A percentile compares a stretch with the other conserved stretches of the same genome.
Conservation (phyloP, 2,888 invertebrate genomes). For the Teleiodes luculella region DNA sequence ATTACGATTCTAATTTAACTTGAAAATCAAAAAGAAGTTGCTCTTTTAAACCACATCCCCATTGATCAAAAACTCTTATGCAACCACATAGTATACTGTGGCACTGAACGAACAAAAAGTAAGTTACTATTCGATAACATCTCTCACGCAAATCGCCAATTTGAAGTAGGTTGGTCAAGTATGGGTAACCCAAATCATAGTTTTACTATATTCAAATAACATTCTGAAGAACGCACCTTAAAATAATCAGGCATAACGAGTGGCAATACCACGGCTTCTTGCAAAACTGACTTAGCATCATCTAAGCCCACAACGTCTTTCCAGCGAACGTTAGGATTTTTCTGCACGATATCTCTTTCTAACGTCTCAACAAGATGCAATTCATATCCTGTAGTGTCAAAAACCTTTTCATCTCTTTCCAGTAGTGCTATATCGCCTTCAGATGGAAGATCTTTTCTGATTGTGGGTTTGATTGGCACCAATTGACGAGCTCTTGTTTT, state of each 20-base stretch:
- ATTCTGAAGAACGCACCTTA: constrained; percentile 69
- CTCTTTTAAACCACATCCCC: neutral
- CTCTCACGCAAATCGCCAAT: constrained; percentile 58
- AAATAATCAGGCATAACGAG: constrained; percentile 93
- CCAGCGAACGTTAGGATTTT: constrained; percentile 91
- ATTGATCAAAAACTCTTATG: neutral
- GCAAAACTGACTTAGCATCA: constrained; percentile 86
- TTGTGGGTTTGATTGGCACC: constrained; percentile 55
- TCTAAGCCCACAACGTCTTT: constrained; percentile 85
- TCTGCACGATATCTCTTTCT: constrained; percentile 90
- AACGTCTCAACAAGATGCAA: constrained; percentile 88
- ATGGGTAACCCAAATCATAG: constrained; percentile 31
- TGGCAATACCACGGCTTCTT: constrained; percentile 93
- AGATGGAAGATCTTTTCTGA: constrained; percentile 54
- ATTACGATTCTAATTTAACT: too few species aligned
- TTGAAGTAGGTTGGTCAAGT: constrained; percentile 36
- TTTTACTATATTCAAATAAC: constrained; percentile 15
- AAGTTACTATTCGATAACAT: constrained; percentile 39
- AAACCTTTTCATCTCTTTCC: constrained; percentile 72
- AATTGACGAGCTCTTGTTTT: constrained; percentile 47
- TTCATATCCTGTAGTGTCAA: constrained; percentile 85
- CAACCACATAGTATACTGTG: neutral
- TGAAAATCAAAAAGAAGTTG: neutral
- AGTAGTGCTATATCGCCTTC: constrained; percentile 60
- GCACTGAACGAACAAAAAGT: constrained; percentile 26